A percentile compares a stretch with the other conserved stretches of the same genome.
phyloP scores from a whole-genome alignment of 1,140 invertebrate species.

The Wasmannia auropunctata region DNA sequence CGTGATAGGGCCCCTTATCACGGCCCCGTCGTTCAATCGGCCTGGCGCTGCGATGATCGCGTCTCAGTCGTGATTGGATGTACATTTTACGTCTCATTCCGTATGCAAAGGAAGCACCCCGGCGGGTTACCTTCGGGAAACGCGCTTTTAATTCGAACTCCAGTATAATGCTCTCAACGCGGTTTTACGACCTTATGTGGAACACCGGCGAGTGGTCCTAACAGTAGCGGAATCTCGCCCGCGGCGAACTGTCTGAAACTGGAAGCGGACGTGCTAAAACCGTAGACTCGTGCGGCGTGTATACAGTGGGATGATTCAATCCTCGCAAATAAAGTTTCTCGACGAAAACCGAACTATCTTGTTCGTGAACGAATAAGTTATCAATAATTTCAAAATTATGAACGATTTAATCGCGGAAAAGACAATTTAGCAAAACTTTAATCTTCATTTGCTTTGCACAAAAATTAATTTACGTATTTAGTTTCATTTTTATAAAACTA shows the following conservation, averaged over 20 bases:
- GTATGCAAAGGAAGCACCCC: conserved; percentile 52
- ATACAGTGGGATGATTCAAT: not conserved
- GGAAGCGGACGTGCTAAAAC: not conserved
- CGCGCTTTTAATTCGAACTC: conserved; percentile 73
- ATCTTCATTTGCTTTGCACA: not conserved
- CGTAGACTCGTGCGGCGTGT: not conserved
- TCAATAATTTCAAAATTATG: not conserved
- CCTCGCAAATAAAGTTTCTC: not conserved
- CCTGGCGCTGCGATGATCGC: conserved; percentile 60
- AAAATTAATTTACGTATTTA: not conserved
- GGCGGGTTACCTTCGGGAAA: conserved; percentile 68
- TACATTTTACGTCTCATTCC: conserved; percentile 64
- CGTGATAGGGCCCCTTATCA: conserved; percentile 56
- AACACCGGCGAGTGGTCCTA: conserved; percentile 10
- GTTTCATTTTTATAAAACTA: not conserved
- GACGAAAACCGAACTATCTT: not conserved
- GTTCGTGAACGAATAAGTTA: not conserved
- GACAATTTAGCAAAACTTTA: not conserved
- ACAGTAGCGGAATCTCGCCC: conserved; percentile 50
- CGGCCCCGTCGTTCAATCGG: conserved; percentile 60
- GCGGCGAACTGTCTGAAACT: not conserved
- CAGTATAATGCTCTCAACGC: conserved; percentile 57
- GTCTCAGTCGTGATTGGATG: conserved; percentile 59
- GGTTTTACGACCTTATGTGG: conserved; percentile 66
- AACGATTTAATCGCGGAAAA: not conserved